These are phyloP conservation scores for Euspilapteryx auroguttella DNA, from an alignment of 2,888 invertebrate species.

Conservation along the genomic window DNA sequence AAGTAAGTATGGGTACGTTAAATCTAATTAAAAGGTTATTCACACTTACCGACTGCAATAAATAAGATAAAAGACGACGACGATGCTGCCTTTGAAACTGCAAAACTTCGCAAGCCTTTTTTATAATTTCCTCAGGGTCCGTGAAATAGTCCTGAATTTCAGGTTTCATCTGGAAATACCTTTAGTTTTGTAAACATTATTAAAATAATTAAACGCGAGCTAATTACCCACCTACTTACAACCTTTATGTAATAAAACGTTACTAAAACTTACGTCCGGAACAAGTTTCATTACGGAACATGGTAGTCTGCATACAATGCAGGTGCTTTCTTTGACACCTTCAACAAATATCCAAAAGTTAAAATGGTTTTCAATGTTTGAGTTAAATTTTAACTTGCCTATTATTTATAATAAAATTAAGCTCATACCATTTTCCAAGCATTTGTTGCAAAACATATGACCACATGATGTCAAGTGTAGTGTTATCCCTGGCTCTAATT, in stretches of 20 bases:
- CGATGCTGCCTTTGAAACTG: conserved; percentile 53
- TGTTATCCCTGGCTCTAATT: conserved; percentile 40
- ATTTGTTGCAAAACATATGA: conserved; percentile 55
- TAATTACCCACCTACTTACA: background rate
- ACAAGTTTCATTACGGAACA: conserved; percentile 49
- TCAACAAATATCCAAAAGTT: conserved; percentile 8
- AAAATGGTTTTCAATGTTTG: background rate
- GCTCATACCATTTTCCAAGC: conserved; percentile 41
- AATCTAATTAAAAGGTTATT: background rate
- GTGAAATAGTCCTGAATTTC: conserved; percentile 55
- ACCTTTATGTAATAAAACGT: background rate
- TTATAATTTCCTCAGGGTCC: conserved; percentile 50
- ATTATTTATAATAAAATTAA: too few species aligned
- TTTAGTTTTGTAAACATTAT: background rate
- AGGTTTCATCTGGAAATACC: conserved; percentile 35
- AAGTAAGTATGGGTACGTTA: background rate
- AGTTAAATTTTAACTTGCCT: too few species aligned
- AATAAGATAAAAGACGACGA: conserved; percentile 40
- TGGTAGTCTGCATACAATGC: conserved; percentile 41
- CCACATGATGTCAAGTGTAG: conserved; percentile 54
- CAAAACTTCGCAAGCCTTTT: conserved; percentile 44
- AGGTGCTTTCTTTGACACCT: conserved; percentile 41
- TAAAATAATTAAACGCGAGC: background rate
- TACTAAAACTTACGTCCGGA: conserved; percentile 31
- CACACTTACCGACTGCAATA: conserved; percentile 44